Percentiles rank a stretch among this genome's conserved stretches.
Evolutionary conservation across 1,140 invertebrate species (phyloP).

Genomic region (Geopemphigus sp.): DNA sequence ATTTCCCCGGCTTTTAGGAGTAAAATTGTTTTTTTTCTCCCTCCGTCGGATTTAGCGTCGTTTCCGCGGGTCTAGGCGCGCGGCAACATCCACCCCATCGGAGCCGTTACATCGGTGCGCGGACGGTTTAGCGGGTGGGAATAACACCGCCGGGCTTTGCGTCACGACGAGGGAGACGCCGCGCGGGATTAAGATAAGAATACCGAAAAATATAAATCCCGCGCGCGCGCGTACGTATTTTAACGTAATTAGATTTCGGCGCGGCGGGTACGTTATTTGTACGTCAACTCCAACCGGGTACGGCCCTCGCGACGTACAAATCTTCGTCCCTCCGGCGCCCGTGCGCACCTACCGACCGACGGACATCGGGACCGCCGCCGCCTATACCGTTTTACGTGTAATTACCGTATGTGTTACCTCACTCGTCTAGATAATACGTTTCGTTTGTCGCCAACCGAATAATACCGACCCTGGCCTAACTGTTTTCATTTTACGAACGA

Average conservation of each 20-base stretch:
- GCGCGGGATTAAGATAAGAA: constrained; percentile 29
- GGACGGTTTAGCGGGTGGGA: too few relatives aligned
- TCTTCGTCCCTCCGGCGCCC: neutral
- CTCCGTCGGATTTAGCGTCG: neutral
- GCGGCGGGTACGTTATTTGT: constrained; percentile 14
- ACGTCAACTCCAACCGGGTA: neutral
- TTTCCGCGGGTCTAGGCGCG: neutral
- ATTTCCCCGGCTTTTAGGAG: neutral
- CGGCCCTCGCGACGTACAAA: neutral
- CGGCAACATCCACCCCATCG: neutral
- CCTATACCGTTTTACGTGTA: too few relatives aligned
- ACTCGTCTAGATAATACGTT: too few relatives aligned
- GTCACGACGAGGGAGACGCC: too few relatives aligned
- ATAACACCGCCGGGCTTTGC: too few relatives aligned
- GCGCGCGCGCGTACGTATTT: neutral
- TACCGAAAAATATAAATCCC: constrained; percentile 33
- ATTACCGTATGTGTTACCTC: too few relatives aligned
- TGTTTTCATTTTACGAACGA: too few relatives aligned
- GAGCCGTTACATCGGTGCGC: neutral
- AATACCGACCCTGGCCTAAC: too few relatives aligned
- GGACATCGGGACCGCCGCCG: too few relatives aligned
- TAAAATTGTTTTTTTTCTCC: constrained; percentile 8
- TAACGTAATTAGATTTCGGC: constrained; percentile 29
- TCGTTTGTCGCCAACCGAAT: too few relatives aligned
- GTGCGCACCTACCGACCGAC: too few relatives aligned